Evolutionary conservation across 2,113 vertebrate genomes (phyloP).

Genomic region (Cheirogaleus medius): DNA sequence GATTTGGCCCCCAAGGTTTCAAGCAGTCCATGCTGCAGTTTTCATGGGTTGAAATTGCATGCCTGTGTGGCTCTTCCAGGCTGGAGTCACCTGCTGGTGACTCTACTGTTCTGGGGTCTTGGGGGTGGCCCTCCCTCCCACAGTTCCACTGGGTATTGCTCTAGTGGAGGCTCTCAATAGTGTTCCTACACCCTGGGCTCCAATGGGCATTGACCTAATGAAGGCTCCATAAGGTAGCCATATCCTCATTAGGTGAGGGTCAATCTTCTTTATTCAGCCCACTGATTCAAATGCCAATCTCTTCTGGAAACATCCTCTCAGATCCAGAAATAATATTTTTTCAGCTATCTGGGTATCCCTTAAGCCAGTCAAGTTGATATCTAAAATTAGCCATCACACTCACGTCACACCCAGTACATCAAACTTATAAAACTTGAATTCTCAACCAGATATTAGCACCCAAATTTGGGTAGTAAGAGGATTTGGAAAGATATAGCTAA

Average conservation of each 20-base stretch:
- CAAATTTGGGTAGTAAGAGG: not conserved
- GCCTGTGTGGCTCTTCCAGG: not conserved
- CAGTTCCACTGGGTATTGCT: not conserved
- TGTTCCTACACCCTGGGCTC: not conserved
- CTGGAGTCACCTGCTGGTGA: not conserved
- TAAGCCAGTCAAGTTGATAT: not conserved
- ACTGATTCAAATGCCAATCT: not conserved
- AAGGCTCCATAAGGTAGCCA: not conserved
- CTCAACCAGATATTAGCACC: not conserved
- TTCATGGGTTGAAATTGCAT: not conserved
- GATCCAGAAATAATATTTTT: not conserved
- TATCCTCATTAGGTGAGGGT: rapidly evolving
- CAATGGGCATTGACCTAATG: not conserved
- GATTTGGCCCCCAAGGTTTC: not conserved
- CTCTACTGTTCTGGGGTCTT: too few relatives aligned
- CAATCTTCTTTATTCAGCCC: not conserved
- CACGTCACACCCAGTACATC: not conserved
- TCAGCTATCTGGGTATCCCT: not conserved
- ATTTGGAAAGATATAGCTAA: not conserved
- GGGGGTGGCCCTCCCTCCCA: too few relatives aligned
- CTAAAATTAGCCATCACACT: not conserved
- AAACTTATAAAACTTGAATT: not conserved
- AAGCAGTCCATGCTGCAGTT: too few relatives aligned
- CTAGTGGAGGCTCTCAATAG: rapidly evolving
- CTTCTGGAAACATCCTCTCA: not conserved